Evolutionary conservation across 1,140 invertebrate genomes (phyloP).

Genomic region (Daktulosphaira vitifoliae): DNA sequence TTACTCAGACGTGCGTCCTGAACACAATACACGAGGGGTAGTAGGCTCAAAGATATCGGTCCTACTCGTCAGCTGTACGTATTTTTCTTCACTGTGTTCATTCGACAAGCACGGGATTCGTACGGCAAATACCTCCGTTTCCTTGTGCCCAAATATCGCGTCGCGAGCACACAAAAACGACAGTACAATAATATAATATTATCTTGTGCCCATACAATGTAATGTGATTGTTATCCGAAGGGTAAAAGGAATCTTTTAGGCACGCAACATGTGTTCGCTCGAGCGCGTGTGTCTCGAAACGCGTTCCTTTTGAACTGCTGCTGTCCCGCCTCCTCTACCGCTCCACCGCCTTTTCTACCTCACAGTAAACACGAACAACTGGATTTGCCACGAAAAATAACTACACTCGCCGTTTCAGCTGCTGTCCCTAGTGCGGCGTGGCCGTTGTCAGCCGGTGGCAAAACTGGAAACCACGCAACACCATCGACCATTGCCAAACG

Average conservation of each 20-base stretch:
- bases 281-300: neutral
- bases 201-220: no score
- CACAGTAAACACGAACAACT: constrained; percentile 17
- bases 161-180: neutral
- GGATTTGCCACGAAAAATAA: constrained; percentile 25
- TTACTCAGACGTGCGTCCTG: no score
- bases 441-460: no score
- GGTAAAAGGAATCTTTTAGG: constrained; percentile 3
- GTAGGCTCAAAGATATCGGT: no score
- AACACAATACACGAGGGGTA: no score
- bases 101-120: no score
- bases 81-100: no score
- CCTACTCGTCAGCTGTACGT: no score
- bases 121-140: no score
- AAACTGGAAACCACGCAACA: no score
- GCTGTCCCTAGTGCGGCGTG: neutral
- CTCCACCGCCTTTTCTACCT: neutral
- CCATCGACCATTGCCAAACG: no score
- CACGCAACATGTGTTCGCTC: neutral
- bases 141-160: neutral
- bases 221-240: neutral
- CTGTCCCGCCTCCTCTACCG: neutral
- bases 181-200: no score
- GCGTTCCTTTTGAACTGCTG: constrained; percentile 1
- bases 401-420: constrained; percentile 19